phyloP scores from a whole-genome alignment of 2,113 vertebrate species.

The Leucoraja erinaceus region DNA sequence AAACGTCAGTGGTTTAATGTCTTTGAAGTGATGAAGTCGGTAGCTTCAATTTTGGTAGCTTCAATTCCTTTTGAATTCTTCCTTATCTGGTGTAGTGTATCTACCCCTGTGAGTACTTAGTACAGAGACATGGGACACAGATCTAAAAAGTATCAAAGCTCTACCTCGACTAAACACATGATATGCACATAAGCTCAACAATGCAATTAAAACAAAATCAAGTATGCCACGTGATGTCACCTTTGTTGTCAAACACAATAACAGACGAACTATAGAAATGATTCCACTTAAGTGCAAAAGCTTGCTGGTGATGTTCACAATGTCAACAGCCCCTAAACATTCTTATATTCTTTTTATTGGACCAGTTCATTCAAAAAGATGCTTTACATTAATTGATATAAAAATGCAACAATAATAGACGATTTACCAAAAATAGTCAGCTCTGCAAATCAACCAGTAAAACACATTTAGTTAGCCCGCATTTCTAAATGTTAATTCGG shows the following conservation, averaged over 20 bases:
- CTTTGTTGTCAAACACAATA: background rate
- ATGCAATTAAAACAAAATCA: no score
- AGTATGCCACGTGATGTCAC: no score
- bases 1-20: no score
- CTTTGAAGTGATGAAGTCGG: no score
- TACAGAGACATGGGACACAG: no score
- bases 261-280: background rate
- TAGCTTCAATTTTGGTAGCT: no score
- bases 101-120: no score
- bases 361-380: background rate
- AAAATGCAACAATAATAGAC: background rate
- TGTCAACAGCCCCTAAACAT: background rate
- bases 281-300: background rate
- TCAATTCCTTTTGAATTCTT: no score
- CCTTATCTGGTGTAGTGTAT: no score
- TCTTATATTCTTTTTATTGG: background rate
- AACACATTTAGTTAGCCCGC: background rate
- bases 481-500: background rate
- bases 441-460: background rate
- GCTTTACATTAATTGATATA: background rate
- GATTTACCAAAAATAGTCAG: background rate
- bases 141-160: no score
- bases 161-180: no score
- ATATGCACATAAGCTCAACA: no score
- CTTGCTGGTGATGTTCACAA: background rate